A percentile compares a stretch with the other conserved stretches of the same genome.
Conservation (phyloP, 2,888 invertebrate species). For the Calameuta pallipes region DNA sequence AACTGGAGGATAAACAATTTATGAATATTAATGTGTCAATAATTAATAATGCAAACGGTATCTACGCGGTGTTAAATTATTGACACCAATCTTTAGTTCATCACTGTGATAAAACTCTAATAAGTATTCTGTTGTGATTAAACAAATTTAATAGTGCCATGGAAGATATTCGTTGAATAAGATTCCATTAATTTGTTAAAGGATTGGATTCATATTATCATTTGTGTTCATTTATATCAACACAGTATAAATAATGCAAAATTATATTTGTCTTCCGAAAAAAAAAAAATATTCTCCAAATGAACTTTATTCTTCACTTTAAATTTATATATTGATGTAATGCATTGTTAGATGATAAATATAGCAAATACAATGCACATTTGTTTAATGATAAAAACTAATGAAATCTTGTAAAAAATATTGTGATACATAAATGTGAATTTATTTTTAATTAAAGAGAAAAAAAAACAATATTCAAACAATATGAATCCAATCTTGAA, state of each 20-base stretch:
- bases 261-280: neutral
- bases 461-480: neutral
- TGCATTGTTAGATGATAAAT: neutral
- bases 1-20: neutral
- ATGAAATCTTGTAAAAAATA: neutral
- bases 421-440: neutral
- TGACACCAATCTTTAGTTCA: neutral
- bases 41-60: neutral
- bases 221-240: neutral
- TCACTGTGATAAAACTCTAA: neutral
- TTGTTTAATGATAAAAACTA: neutral
- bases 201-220: neutral
- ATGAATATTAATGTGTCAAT: neutral
- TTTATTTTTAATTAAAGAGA: neutral
- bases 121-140: neutral
- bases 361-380: neutral
- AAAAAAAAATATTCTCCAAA: neutral
- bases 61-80: neutral
- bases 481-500: constrained; percentile 21
- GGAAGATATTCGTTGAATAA: neutral
- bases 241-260: neutral
- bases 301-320: neutral
- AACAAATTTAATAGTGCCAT: neutral
- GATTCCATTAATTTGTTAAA: neutral
- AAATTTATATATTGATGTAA: neutral